Evolutionary conservation across 2,888 invertebrate genomes (phyloP).

Genomic region (Capitulum mitella): DNA sequence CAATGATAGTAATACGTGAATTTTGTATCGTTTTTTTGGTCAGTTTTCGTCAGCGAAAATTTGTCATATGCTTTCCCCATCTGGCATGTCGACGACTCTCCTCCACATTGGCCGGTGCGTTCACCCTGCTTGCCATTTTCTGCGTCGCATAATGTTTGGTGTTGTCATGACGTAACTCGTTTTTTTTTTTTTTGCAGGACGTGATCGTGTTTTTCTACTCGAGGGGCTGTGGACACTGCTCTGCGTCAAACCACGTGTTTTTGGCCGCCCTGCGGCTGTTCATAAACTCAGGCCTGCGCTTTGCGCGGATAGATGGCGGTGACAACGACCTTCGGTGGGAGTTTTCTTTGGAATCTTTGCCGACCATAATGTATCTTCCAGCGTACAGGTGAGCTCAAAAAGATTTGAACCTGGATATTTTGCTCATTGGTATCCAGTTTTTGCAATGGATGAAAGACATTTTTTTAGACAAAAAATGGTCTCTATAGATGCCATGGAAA

Average conservation of each 20-base stretch:
- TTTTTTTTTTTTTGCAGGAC: constrained; percentile 51
- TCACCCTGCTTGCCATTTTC: background rate
- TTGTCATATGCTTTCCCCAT: background rate
- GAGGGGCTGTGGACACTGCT: constrained; percentile 67
- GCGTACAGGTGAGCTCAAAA: background rate
- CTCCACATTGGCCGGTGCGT: background rate
- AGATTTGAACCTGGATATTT: too few relatives aligned
- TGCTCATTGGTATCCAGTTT: too few relatives aligned
- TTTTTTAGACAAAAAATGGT: too few relatives aligned
- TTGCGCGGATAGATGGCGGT: constrained; percentile 68
- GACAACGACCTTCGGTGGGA: constrained; percentile 81
- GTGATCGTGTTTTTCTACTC: constrained; percentile 70
- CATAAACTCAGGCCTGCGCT: constrained; percentile 43
- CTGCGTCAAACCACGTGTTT: constrained; percentile 59
- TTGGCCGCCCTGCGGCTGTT: constrained; percentile 54
- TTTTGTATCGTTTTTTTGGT: too few relatives aligned
- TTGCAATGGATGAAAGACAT: too few relatives aligned
- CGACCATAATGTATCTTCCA: constrained; percentile 72
- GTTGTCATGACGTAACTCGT: background rate
- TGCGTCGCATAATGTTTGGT: background rate
- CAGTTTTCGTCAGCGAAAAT: background rate
- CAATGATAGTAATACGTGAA: background rate
- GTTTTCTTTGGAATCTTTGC: constrained; percentile 67
- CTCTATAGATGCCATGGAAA: too few relatives aligned
- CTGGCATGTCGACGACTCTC: background rate